A percentile compares a stretch with the other conserved stretches of the same genome.
phyloP scores from a whole-genome alignment of 2,888 invertebrate species.

The Fragum sueziense region DNA sequence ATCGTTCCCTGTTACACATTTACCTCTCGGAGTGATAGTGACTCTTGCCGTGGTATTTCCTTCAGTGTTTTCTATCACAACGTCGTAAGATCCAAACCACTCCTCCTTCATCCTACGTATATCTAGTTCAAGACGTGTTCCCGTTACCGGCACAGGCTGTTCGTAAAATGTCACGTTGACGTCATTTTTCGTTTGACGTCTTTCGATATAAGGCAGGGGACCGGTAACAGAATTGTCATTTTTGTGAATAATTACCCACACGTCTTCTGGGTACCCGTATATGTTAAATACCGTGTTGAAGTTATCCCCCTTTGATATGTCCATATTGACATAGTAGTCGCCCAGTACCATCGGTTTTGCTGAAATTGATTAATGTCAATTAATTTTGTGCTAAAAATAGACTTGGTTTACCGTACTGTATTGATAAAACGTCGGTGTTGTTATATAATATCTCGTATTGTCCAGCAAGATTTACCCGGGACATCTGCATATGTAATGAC shows the following conservation, averaged over 20 bases:
- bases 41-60: background rate
- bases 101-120: slow-evolving; percentile 15
- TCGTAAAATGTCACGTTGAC: background rate
- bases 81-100: slow-evolving; percentile 4
- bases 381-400: too few relatives aligned
- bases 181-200: background rate
- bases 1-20: too few relatives aligned
- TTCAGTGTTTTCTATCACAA: background rate
- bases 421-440: too few relatives aligned
- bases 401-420: too few relatives aligned
- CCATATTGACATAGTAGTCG: background rate
- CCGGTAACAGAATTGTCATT: background rate
- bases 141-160: background rate
- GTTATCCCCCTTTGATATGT: background rate
- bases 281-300: background rate
- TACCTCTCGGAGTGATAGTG: background rate
- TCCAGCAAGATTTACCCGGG: too few relatives aligned
- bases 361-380: too few relatives aligned
- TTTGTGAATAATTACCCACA: background rate
- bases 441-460: too few relatives aligned
- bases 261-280: background rate
- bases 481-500: too few relatives aligned
- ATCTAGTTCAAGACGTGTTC: background rate
- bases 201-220: background rate
- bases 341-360: background rate